These are phyloP conservation scores for Dryas iulia DNA, from an alignment of 1,140 invertebrate species.

Conservation along the genomic window DNA sequence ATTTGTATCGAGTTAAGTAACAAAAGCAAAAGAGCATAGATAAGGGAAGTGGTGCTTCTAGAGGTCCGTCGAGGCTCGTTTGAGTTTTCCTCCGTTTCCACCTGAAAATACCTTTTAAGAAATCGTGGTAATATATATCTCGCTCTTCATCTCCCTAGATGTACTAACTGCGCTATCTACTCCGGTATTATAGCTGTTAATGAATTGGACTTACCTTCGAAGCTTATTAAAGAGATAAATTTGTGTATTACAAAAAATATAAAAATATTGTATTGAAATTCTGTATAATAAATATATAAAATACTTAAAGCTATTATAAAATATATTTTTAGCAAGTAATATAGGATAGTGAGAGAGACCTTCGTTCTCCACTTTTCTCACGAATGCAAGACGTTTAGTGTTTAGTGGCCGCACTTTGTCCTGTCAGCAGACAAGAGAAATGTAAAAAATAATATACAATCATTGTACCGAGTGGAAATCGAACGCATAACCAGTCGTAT, in stretches of 20 bases:
- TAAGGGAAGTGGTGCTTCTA: constrained; percentile 32
- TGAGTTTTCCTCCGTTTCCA: constrained; percentile 21
- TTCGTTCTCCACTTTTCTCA: too few relatives aligned
- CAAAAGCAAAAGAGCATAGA: constrained; percentile 44
- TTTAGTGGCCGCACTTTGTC: too few relatives aligned
- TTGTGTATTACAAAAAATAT: neutral
- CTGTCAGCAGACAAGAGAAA: too few relatives aligned
- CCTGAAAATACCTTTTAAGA: constrained; percentile 55
- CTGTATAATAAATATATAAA: too few relatives aligned
- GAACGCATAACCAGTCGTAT: too few relatives aligned
- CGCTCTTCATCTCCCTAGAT: constrained; percentile 66
- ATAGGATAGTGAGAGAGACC: too few relatives aligned
- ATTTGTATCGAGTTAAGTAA: constrained; percentile 37
- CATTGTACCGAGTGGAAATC: too few relatives aligned
- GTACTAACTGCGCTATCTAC: constrained; percentile 60
- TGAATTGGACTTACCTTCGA: neutral
- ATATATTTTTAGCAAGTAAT: too few relatives aligned
- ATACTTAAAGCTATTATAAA: too few relatives aligned
- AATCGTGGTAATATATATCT: constrained; percentile 58
- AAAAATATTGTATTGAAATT: neutral
- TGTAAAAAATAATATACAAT: too few relatives aligned
- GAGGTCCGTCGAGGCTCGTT: constrained; percentile 25
- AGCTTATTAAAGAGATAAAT: neutral
- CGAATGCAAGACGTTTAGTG: too few relatives aligned
- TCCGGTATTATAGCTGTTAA: neutral